Base-by-base conservation (phyloP, 92 coral and sea anemone genomes). In the Paragorgia papillata region DNA sequence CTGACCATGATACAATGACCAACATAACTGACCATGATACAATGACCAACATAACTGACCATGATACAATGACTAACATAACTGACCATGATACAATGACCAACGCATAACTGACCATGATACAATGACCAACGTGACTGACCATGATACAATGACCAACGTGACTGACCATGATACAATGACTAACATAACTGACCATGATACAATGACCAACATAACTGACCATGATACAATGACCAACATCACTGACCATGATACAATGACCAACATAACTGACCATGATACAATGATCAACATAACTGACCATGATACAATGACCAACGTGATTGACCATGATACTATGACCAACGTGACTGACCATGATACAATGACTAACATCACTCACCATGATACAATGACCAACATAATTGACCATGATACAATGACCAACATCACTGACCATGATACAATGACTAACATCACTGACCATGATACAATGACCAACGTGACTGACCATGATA, bases 1-100 rank as follows among this genome's bases (percentile, higher is more conserved):
- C n/a, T 46, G n/a, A 46, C 53, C 15, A 15, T 15, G 14, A 46
- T 6, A 46, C 53, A 46, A 46, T 15, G 53, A 46, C 53, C 53
- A 46, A 46, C n/a, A 46, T 46, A 2, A 46, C n/a, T 46, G n/a
- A 46, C 53, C 15, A 15, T 15, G 14, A 46, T 6, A 46, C 53
- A 46, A 46, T 46, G 53, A 46, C 53, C 53, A 46, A 46, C n/a
- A 46, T 15, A 46, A 46, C 53, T 46, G n/a, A 46, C 53, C 15
- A 15, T 15, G 14, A 46, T 6, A 46, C 53, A 46, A 46, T 15
- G 53, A 46, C 53, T n/a, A 46, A 46, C n/a, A n/a, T n/a, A 46
- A 46, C n/a, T 46, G n/a, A 46, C 53, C 15, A 15, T 15, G 14
- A 46, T 6, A 46, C 53, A 46, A 46, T 15, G 53, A 46, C 53